Percentiles rank a stretch among this genome's conserved stretches.
phyloP scores from a whole-genome alignment of 2,888 invertebrate genomes.

The Macrophya alboannulata region DNA sequence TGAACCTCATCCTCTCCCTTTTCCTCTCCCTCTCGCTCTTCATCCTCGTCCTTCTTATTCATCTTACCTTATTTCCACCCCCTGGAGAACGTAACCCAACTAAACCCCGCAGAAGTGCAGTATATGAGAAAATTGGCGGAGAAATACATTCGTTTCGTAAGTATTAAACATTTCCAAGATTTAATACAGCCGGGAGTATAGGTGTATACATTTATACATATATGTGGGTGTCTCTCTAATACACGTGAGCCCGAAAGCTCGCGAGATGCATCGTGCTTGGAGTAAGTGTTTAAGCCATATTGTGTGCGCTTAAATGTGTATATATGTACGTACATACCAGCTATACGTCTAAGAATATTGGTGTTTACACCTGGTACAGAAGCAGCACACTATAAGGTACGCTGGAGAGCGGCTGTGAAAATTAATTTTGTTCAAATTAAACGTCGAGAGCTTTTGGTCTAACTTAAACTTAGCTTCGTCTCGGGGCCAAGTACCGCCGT shows the following conservation, averaged over 20 bases:
- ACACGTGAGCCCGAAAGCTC: neutral
- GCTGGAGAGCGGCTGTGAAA: constrained; percentile 22
- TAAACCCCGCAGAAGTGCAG: constrained; percentile 36
- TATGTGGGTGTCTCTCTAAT: neutral
- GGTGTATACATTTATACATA: neutral
- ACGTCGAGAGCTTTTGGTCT: constrained; percentile 52
- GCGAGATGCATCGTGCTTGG: constrained; percentile 30
- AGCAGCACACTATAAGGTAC: neutral
- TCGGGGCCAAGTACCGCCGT: constrained; percentile 31
- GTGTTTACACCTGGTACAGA: constrained; percentile 43
- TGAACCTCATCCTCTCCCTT: constrained; percentile 4
- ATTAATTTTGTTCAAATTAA: constrained; percentile 51
- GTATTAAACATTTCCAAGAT: constrained; percentile 49
- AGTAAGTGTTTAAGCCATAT: constrained; percentile 32
- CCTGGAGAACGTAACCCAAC: constrained; percentile 16
- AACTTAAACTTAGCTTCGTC: constrained; percentile 41
- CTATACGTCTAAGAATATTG: neutral
- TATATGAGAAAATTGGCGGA: constrained; percentile 23
- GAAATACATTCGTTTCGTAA: constrained; percentile 41
- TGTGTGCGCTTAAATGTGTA: constrained; percentile 10
- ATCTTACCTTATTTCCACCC: constrained; percentile 11
- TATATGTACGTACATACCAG: neutral
- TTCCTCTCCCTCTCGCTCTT: neutral
- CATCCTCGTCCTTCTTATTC: neutral
- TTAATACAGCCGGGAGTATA: neutral